phyloP scores from a whole-genome alignment of 2,888 invertebrate genomes.

The Baronia brevicornis region DNA sequence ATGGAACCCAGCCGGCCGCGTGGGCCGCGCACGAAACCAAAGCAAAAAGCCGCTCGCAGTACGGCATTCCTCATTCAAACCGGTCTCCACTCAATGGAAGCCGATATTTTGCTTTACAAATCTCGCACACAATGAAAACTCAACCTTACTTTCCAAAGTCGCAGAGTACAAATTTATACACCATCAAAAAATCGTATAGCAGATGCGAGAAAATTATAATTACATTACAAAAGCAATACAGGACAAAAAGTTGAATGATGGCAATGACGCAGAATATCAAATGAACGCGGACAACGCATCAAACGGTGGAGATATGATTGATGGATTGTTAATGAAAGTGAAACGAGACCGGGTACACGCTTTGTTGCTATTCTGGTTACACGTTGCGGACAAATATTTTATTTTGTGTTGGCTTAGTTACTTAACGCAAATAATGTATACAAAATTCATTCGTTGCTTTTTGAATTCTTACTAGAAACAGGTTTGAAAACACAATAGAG shows the following conservation, averaged over 20 bases:
- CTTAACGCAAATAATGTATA: too few species aligned
- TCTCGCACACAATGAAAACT: conserved; percentile 28
- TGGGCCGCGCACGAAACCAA: conserved; percentile 47
- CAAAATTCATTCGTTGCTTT: too few species aligned
- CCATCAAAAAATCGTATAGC: conserved; percentile 13
- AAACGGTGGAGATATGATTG: conserved; percentile 38
- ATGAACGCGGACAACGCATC: conserved; percentile 36
- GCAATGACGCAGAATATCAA: conserved; percentile 48
- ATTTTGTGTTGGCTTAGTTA: too few species aligned
- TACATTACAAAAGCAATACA: conserved; percentile 54
- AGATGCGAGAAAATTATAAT: conserved; percentile 51
- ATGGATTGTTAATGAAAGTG: conserved; percentile 37
- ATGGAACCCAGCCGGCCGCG: conserved; percentile 14
- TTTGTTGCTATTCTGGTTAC: too few species aligned
- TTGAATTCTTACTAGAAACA: too few species aligned
- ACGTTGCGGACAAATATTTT: too few species aligned
- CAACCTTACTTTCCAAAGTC: conserved; percentile 27
- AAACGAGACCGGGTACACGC: conserved; percentile 20
- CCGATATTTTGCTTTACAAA: conserved; percentile 35
- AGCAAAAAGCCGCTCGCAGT: conserved; percentile 59
- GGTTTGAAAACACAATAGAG: too few species aligned
- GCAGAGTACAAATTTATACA: conserved; percentile 26
- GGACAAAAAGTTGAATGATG: conserved; percentile 58
- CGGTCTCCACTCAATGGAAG: conserved; percentile 64
- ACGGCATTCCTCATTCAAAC: conserved; percentile 64